Evolutionary conservation across 2,797 vertebrate genomes (phyloP), one percentile per base, ranked within the genome.

Genomic region (Orientallactaga sibirica): DNA sequence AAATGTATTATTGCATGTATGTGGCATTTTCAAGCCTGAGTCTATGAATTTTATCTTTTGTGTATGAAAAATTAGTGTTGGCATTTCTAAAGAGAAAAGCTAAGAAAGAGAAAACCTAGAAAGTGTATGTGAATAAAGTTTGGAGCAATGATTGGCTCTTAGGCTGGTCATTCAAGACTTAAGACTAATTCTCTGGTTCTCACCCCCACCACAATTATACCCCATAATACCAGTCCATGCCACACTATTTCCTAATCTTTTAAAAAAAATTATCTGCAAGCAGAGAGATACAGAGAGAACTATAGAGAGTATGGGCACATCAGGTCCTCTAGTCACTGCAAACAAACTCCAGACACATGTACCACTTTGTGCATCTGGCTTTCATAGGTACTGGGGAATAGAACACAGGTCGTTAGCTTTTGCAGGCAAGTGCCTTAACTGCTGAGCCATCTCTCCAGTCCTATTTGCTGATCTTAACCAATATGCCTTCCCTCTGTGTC

Each of bases 71-170:
- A 75, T 62, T 43, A 76, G 1, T 18, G 11, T 25, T 58, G 43
- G 67, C 22, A 37, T 87, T 90, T 95, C 78, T 41, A 92, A 82
- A 83, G 14, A 19, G 15, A 95, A 68, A 52, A 87, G 76, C 19
- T 48, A n/a, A 70, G 55, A 20, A 92, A 73, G 61, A 81, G 33
- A 29, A 90, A 91, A 88, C 43, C 55, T 78, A 67, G 58, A 68
- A 88, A 33, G 29, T 29, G 43, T 58, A 24, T 10, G 3, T 27
- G 27, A 88, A 37, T 43, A 18, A 83, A 43, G 58, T 79, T 94
- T 22, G 1, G 5, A 19, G 29, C 74, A 71, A 61, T 10, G 12
- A 64, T 15, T 18, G n/a, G 1, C 52, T 74, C 55, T 79, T 64
- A 68, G 27, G 29, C 16, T 94, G 41, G 37, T 5, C 33, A 61